Base-by-base conservation (phyloP, 1,140 invertebrate genomes). In the Trachymyrmex septentrionalis region DNA sequence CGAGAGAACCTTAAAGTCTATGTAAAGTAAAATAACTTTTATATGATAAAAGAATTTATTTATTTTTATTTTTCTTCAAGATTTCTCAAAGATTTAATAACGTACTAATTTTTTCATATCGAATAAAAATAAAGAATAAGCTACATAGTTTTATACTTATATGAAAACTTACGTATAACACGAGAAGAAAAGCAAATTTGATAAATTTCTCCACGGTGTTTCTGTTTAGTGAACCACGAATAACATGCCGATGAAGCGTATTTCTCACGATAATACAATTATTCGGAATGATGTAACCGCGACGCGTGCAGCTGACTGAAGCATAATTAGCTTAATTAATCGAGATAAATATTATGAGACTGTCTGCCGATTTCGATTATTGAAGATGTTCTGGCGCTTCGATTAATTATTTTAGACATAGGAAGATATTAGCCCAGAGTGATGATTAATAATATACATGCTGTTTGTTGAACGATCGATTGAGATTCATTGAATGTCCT, bases 361-460 rank as follows among this genome's bases (percentile, higher is more conserved):
- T 21, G 61, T 34, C 21, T 64, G 19, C 75, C 48, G 75, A 63
- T 57, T 78, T 78, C 44, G 38, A 16, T 27, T 48, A 21, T 67
- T 67, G 38, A n/a, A 66, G 24, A 66, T 27, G 19, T 50, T 53
- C n/a, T 21, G 27, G 14, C 27, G 61, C 76, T 53, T 66, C 27
- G n/a, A 64, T 64, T 66, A 48, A 78, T 64, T 66, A 48, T 64
- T 64, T 78, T 21, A 48, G 59, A 48, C 7, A 38, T 44, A 63
- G 2, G 9, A 4, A 12, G n/a, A 0, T 63, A 44, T 44, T 59
- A 14, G 27, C 2, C 14, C 12, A 59, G 4, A 12, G 59, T 73
- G 53, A 89, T 87, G 88, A 90, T 92, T 92, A 90, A 92, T 90
- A 92, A 91, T 90, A 76, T 38, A n/a, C 24, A 3, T 16, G 7